A percentile compares a stretch with the other conserved stretches of the same genome.
Conservation (phyloP, 1,140 invertebrate genomes). For the Helicoverpa armigera region DNA sequence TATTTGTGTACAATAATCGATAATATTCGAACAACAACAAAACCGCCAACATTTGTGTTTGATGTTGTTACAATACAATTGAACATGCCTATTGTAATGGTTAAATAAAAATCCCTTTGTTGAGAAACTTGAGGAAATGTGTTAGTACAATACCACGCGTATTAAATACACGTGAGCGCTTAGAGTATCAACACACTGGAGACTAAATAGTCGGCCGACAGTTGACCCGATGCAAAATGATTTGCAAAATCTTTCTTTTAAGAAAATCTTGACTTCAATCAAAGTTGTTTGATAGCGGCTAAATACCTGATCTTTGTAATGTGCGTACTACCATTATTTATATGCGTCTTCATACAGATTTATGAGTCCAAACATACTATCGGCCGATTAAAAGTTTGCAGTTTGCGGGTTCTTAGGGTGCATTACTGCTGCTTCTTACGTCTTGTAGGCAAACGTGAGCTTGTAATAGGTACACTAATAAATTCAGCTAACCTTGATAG, state of each 20-base stretch:
- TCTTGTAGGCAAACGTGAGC: conserved; percentile 5
- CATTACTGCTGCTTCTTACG: conserved; percentile 19
- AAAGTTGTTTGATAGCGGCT: too few relatives aligned
- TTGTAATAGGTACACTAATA: background rate
- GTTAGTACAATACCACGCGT: conserved; percentile 33
- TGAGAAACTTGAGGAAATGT: conserved; percentile 28
- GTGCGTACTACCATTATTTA: too few relatives aligned
- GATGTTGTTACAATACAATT: conserved; percentile 14
- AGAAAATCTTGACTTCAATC: too few relatives aligned
- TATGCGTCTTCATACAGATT: too few relatives aligned
- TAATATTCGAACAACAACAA: background rate
- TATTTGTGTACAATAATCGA: background rate
- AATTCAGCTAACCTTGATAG: background rate
- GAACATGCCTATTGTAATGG: background rate
- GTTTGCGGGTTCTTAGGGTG: background rate
- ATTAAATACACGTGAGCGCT: conserved; percentile 1
- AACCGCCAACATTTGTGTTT: background rate
- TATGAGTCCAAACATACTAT: too few relatives aligned
- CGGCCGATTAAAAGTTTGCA: too few relatives aligned
- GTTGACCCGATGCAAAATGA: too few relatives aligned
- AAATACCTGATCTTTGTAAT: too few relatives aligned
- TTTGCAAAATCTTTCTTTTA: too few relatives aligned
- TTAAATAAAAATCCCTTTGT: conserved; percentile 28
- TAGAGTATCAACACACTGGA: too few relatives aligned
- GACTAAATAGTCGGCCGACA: too few relatives aligned